Evolutionary conservation across 2,888 invertebrate genomes (phyloP).

Genomic region (Cataglyphis albicans): DNA sequence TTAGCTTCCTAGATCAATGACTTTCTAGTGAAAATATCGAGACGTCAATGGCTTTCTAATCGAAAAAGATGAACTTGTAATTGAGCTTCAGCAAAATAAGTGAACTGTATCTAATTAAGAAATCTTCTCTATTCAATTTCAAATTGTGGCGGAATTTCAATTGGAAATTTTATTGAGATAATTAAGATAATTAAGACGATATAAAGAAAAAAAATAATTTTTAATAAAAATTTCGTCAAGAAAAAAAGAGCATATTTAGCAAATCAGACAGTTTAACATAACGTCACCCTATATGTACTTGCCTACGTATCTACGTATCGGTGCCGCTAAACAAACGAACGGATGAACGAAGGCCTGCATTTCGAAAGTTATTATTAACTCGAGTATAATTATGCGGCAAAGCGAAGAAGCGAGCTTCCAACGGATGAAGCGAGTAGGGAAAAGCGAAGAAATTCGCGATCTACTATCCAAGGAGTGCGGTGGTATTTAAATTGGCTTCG

Average conservation of each 20-base stretch:
- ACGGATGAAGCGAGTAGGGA: conserved; percentile 37
- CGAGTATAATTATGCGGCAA: conserved; percentile 72
- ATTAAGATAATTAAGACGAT: not conserved
- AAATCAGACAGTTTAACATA: not conserved
- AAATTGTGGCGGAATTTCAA: not conserved
- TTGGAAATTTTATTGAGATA: not conserved
- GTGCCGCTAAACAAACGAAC: conserved; percentile 70
- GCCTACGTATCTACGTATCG: conserved; percentile 56
- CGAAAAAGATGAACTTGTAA: not conserved
- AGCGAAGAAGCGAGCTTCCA: conserved; percentile 59
- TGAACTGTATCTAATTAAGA: not conserved
- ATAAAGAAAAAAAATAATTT: not conserved
- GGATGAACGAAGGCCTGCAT: conserved; percentile 61
- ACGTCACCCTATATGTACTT: conserved; percentile 1
- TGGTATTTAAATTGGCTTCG: conserved; percentile 78
- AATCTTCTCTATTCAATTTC: not conserved
- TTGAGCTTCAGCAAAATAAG: not conserved
- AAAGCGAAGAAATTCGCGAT: conserved; percentile 59
- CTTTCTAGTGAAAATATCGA: not conserved
- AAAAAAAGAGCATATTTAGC: not conserved
- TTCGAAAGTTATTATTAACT: conserved; percentile 78
- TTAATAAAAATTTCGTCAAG: not conserved
- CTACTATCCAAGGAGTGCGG: conserved; percentile 59
- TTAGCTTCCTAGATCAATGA: not conserved
- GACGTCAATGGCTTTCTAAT: not conserved